A percentile compares a stretch with the other conserved stretches of the same genome.
Evolutionary conservation across 1,140 invertebrate species (phyloP).

Genomic region (Pristionchus pacificus): DNA sequence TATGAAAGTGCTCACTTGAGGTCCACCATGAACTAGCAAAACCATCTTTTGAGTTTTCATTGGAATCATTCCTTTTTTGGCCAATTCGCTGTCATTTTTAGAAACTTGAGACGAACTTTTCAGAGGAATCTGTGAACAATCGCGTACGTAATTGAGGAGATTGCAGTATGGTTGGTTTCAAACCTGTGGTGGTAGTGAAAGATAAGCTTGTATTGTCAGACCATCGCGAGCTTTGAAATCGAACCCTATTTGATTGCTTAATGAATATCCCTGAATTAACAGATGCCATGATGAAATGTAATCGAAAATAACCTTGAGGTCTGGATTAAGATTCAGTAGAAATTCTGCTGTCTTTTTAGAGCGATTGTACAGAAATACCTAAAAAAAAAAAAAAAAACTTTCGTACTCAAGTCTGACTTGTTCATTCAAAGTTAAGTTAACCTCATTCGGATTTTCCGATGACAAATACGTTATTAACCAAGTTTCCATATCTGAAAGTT

Average conservation of each 20-base stretch:
- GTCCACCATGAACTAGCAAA: constrained; percentile 53
- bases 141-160: too few relatives aligned
- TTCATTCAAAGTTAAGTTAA: too few relatives aligned
- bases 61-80: constrained; percentile 46
- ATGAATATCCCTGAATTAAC: constrained; percentile 26
- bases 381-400: constrained; percentile 10
- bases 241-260: constrained; percentile 52
- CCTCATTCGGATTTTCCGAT: constrained; percentile 54
- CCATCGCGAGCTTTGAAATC: constrained; percentile 55
- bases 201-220: constrained; percentile 48
- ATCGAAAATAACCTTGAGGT: constrained; percentile 24
- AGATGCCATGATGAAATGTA: too few relatives aligned
- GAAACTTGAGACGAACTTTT: constrained; percentile 39
- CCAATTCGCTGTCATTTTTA: constrained; percentile 39
- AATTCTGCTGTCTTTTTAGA: constrained; percentile 50
- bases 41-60: constrained; percentile 49
- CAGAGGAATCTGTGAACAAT: constrained; percentile 14
- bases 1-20: constrained; percentile 30
- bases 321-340: constrained; percentile 35
- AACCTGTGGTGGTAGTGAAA: constrained; percentile 49
- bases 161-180: background rate
- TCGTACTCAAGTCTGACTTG: background rate
- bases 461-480: constrained; percentile 54
- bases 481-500: constrained; percentile 47
- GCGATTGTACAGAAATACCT: constrained; percentile 40